These are phyloP conservation scores for Lordiphosa collinella DNA, from an alignment of 1,140 invertebrate species.

Conservation along the genomic window DNA sequence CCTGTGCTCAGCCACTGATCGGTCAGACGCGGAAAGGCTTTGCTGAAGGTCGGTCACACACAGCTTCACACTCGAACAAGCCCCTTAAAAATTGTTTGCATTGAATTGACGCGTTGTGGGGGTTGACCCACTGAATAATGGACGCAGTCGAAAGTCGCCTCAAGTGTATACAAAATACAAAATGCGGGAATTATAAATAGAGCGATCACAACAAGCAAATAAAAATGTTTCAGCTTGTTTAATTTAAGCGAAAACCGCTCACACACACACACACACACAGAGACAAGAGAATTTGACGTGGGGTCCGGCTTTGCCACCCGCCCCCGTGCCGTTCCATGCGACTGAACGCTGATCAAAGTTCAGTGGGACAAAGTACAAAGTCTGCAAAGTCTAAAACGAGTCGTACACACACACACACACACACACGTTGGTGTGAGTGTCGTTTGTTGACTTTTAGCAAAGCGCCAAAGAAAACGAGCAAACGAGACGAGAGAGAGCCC, in stretches of 20 bases:
- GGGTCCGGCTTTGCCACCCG: slow-evolving; percentile 26
- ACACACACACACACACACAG: neutral
- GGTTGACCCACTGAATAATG: slow-evolving; percentile 5
- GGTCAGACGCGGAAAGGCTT: too few relatives aligned
- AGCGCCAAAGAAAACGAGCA: slow-evolving; percentile 18
- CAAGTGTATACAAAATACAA: slow-evolving; percentile 15
- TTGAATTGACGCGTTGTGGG: neutral
- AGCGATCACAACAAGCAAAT: neutral
- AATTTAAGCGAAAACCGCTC: slow-evolving; percentile 26
- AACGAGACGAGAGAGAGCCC: slow-evolving; percentile 8
- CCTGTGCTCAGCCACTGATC: too few relatives aligned
- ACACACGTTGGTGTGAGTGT: too few relatives aligned
- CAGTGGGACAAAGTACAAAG: slow-evolving; percentile 78
- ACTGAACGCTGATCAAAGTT: slow-evolving; percentile 62
- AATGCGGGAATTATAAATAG: slow-evolving; percentile 46
- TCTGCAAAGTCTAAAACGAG: slow-evolving; percentile 60
- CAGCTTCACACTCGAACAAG: too few relatives aligned
- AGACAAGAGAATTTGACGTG: slow-evolving; percentile 32
- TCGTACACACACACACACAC: slow-evolving; percentile 8
- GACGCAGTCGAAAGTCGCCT: slow-evolving; percentile 35
- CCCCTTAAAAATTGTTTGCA: neutral
- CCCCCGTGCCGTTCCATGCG: slow-evolving; percentile 22
- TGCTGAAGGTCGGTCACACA: neutral
- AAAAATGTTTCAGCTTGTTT: slow-evolving; percentile 12
- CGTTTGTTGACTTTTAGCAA: slow-evolving; percentile 46